Evolutionary conservation across 2,888 invertebrate species (phyloP), one percentile per base, ranked within the genome.

Genomic region (Drosophila neonasuta): DNA sequence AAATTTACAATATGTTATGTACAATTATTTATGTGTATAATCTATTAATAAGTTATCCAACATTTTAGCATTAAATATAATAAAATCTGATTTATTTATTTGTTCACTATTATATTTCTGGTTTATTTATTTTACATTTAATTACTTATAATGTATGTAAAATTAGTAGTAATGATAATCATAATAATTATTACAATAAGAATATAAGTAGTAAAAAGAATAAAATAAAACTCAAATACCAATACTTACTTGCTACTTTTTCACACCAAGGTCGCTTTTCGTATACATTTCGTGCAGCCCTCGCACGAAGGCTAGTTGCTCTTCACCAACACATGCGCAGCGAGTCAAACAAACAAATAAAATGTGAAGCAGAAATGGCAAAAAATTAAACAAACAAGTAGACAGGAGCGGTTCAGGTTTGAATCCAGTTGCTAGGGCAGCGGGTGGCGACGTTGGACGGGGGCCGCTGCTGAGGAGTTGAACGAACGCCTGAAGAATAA

Each of bases 341-440:
- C 79, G 76, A 86, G 85, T 79, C 86, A 89, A 89, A 89, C 89
- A 89, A 89, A 89, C 89, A 89, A 89, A 89, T 88, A 87, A 88
- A 87, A 88, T 89, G 89, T 86, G 85, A 77, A 88, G 87, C 80
- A 85, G 86, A 88, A 89, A 89, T 89, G 86, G 88, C 88, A 86
- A 80, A 89, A 89, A 89, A 88, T 87, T 86, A 81, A 88, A 88
- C 88, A 89, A 89, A 89, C 89, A 89, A 89, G 88, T 86, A 82
- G 72, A 79, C 89, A 88, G 86, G 86, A 84, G 86, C 89, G 89
- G 78, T 86, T 86, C 82, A 79, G 70, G 73, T 72, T 74, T 72
- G 68, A 41, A 55, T 46, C 6, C 48, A 51, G 55, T 45, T 46
- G 63, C 29, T 68, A n/a, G 68, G 48, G 57, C 51, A 62, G 63